Percentiles rank a stretch among this genome's conserved stretches.
These are phyloP conservation scores for Lycodopsis pacificus DNA, from an alignment of 2,797 vertebrate species.

Conservation along the genomic window DNA sequence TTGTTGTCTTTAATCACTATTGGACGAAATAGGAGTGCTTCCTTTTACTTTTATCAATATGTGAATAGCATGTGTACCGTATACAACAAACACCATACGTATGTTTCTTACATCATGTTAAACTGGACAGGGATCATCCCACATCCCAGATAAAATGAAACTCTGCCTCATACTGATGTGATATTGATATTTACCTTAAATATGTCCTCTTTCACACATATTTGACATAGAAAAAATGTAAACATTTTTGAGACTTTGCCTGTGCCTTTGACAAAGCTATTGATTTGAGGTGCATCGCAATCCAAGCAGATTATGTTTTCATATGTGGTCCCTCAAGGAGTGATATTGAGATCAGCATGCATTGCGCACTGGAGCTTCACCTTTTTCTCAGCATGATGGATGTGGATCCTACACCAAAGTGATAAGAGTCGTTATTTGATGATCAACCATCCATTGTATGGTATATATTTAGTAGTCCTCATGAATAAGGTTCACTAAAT, in stretches of 20 bases:
- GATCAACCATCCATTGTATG: slow-evolving; percentile 80
- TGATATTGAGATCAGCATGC: slow-evolving; percentile 78
- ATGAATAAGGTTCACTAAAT: slow-evolving; percentile 66
- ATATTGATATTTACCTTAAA: slow-evolving; percentile 51
- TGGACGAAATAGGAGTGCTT: slow-evolving; percentile 1
- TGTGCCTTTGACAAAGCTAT: slow-evolving; percentile 72
- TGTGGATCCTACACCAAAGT: slow-evolving; percentile 70
- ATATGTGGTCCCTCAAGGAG: slow-evolving; percentile 70
- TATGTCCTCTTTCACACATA: slow-evolving; percentile 42
- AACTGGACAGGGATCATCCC: slow-evolving; percentile 15
- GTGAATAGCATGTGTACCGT: slow-evolving; percentile 11
- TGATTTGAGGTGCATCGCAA: slow-evolving; percentile 54
- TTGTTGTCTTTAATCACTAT: slow-evolving; percentile 3
- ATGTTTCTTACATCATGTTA: slow-evolving; percentile 13
- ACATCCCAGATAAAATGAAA: slow-evolving; percentile 16
- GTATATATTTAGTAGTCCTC: slow-evolving; percentile 64
- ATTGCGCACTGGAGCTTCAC: slow-evolving; percentile 67
- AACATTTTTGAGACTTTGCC: slow-evolving; percentile 60
- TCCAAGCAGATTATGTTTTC: slow-evolving; percentile 76
- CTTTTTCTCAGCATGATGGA: slow-evolving; percentile 80
- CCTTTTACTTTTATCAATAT: slow-evolving; percentile 35
- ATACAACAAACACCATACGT: not conserved
- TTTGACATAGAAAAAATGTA: slow-evolving; percentile 67
- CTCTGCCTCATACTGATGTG: not conserved
- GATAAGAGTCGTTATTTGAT: slow-evolving; percentile 84